Percentiles rank a stretch among this genome's conserved stretches.
Evolutionary conservation across 30 jellyfish, hydroid and myxozoan genomes (phyloP).

Genomic region (Aurelia aurita): DNA sequence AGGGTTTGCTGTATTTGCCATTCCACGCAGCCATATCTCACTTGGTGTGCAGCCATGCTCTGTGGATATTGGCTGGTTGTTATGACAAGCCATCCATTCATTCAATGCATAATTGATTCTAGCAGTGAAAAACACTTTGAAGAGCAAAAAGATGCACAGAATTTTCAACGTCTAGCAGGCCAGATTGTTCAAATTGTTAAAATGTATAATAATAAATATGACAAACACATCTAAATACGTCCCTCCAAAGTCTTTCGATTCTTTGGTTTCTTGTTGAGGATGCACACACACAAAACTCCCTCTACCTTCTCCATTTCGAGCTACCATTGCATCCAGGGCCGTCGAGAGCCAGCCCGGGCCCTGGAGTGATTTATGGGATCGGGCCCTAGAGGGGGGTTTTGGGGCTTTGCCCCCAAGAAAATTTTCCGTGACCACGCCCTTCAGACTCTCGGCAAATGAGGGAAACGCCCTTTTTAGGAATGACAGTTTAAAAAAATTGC

Average conservation of each 20-base stretch:
- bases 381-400: too few species aligned
- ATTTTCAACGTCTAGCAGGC: slow-evolving; percentile 22
- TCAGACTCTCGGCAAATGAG: too few species aligned
- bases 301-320: slow-evolving; percentile 34
- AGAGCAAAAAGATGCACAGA: slow-evolving; percentile 36
- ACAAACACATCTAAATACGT: slow-evolving; percentile 54
- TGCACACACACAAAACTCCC: slow-evolving; percentile 54
- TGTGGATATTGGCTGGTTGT: slow-evolving; percentile 23
- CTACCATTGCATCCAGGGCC: too few species aligned
- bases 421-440: too few species aligned
- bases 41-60: slow-evolving; percentile 15
- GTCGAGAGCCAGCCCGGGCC: too few species aligned
- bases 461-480: too few species aligned
- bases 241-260: slow-evolving; percentile 59
- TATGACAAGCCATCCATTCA: slow-evolving; percentile 15
- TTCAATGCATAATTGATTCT: slow-evolving; percentile 14
- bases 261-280: slow-evolving; percentile 45
- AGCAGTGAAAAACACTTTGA: slow-evolving; percentile 10
- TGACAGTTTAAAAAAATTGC: too few species aligned
- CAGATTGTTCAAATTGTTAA: slow-evolving; percentile 29
- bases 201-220: slow-evolving; percentile 32
- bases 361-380: too few species aligned
- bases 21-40: slow-evolving; percentile 20
- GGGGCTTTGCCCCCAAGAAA: too few species aligned
- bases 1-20: slow-evolving; percentile 40